Evolutionary conservation across 2,888 invertebrate species (phyloP).

Genomic region (Fragum whitleyi): DNA sequence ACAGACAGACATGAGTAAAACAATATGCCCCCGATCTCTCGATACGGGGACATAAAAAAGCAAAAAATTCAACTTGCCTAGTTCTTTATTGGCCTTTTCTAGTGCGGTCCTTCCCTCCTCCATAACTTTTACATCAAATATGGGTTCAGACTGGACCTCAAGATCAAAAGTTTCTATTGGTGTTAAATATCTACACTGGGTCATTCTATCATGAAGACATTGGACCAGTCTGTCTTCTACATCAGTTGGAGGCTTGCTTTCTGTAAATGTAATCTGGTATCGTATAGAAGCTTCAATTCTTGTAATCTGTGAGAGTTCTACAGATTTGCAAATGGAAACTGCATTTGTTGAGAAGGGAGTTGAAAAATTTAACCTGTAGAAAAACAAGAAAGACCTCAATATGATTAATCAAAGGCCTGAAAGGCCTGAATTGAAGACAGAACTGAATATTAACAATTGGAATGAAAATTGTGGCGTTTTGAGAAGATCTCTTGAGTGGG

Average conservation of each 20-base stretch:
- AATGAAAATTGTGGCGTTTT: no score
- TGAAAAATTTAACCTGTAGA: constrained; percentile 89
- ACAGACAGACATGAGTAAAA: no score
- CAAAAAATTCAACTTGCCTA: constrained; percentile 89
- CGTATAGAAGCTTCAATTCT: constrained; percentile 89
- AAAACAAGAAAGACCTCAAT: constrained; percentile 2
- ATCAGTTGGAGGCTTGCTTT: constrained; percentile 47
- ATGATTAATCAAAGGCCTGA: no score
- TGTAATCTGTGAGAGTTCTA: constrained; percentile 91
- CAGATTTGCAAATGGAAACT: constrained; percentile 95
- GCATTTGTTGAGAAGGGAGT: constrained; percentile 98
- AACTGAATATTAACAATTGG: no score
- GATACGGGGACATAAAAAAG: no score
- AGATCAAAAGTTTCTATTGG: constrained; percentile 88
- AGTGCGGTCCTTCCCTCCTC: constrained; percentile 92
- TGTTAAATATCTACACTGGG: constrained; percentile 92
- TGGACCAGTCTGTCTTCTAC: constrained; percentile 77
- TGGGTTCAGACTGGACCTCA: constrained; percentile 88
- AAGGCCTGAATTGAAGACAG: no score
- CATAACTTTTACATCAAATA: constrained; percentile 94
- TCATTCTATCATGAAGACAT: constrained; percentile 94
- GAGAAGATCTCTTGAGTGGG: no score
- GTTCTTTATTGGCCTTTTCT: constrained; percentile 91
- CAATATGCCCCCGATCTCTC: no score
- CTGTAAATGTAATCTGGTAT: constrained; percentile 87